Evolutionary conservation across 1,140 invertebrate genomes (phyloP).

Genomic region (Zaprionus tsacasi): DNA sequence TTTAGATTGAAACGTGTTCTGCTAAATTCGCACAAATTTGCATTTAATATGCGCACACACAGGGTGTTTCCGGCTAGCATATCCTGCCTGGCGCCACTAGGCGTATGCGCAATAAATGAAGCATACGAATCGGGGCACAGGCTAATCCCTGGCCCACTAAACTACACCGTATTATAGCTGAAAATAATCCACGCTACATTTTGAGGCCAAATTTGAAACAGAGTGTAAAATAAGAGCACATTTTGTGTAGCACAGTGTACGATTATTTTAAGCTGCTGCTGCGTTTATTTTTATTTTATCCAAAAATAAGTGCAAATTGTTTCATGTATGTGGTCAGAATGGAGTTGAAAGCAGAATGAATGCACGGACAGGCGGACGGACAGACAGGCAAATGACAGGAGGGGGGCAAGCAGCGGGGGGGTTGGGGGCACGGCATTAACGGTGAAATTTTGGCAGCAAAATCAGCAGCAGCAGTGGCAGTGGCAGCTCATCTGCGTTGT

Average conservation of each 20-base stretch:
- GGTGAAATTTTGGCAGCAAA: constrained; percentile 49
- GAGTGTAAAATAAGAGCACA: too few species aligned
- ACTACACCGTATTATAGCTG: neutral
- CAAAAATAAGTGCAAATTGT: neutral
- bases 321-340: neutral
- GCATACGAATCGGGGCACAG: constrained; percentile 4
- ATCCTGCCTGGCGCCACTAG: neutral
- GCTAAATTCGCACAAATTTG: constrained; percentile 64
- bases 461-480: constrained; percentile 2
- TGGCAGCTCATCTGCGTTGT: constrained; percentile 41
- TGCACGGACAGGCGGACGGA: constrained; percentile 5
- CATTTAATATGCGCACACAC: constrained; percentile 64
- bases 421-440: too few species aligned
- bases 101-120: constrained; percentile 49
- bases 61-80: too few species aligned
- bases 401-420: too few species aligned
- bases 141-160: constrained; percentile 31
- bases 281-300: neutral
- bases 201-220: neutral
- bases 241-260: too few species aligned
- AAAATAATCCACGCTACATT: neutral
- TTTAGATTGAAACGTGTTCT: constrained; percentile 48
- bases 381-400: too few species aligned
- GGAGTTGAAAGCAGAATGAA: constrained; percentile 1
- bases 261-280: neutral